phyloP scores from a whole-genome alignment of 2,888 invertebrate species.

The Diabrotica balteata region DNA sequence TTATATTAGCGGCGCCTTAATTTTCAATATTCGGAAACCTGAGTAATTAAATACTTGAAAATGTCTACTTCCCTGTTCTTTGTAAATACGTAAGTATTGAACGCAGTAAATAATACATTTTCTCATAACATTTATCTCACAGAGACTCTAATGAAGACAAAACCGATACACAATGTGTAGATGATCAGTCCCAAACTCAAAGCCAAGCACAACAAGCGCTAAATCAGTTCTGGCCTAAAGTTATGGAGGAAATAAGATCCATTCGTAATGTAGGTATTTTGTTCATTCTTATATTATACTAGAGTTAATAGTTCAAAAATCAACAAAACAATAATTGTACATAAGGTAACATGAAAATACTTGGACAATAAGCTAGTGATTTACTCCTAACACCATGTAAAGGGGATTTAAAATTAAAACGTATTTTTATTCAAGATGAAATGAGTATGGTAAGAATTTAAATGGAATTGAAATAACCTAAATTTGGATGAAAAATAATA shows the following conservation, averaged over 20 bases:
- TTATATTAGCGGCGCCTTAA: constrained; percentile 42
- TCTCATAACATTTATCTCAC: background rate
- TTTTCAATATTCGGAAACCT: constrained; percentile 25
- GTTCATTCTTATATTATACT: no score
- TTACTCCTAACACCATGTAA: no score
- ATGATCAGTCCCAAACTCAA: constrained; percentile 59
- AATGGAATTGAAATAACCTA: no score
- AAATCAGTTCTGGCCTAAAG: constrained; percentile 83
- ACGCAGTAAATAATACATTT: background rate
- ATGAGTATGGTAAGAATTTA: no score
- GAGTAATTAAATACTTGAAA: constrained; percentile 9
- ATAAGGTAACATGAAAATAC: no score
- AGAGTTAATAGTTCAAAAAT: no score
- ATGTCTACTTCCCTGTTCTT: constrained; percentile 70
- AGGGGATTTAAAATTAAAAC: no score
- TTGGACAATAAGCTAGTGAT: no score
- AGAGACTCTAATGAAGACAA: constrained; percentile 51
- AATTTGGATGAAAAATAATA: no score
- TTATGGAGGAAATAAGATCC: constrained; percentile 80
- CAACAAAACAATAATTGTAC: no score
- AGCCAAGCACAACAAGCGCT: constrained; percentile 76
- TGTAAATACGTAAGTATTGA: constrained; percentile 74
- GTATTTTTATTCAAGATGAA: no score
- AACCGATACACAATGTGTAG: constrained; percentile 50
- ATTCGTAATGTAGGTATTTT: constrained; percentile 70